phyloP scores from a whole-genome alignment of 2,888 invertebrate genomes.

The Laspeyria flexula region DNA sequence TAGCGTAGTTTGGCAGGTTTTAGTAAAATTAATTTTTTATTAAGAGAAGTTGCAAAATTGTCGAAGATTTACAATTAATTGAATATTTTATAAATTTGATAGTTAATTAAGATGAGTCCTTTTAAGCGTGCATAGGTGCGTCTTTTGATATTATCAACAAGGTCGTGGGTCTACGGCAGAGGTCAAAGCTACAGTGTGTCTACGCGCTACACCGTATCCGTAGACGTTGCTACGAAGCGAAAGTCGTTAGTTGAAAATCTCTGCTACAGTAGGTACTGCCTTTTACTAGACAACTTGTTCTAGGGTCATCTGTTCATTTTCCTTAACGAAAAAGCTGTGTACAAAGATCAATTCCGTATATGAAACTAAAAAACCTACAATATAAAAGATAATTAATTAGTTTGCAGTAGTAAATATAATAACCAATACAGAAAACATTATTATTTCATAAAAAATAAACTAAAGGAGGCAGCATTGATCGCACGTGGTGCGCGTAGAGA shows the following conservation, averaged over 20 bases:
- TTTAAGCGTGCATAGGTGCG: background rate
- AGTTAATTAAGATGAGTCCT: too few relatives aligned
- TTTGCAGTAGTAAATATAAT: background rate
- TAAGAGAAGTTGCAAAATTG: too few relatives aligned
- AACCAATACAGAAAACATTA: background rate
- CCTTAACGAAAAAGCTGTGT: background rate
- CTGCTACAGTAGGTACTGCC: constrained; percentile 55
- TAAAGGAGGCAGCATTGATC: background rate
- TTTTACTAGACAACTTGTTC: constrained; percentile 28
- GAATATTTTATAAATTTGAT: too few relatives aligned
- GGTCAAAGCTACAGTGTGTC: constrained; percentile 69
- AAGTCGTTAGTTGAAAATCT: constrained; percentile 62
- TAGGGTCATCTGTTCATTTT: constrained; percentile 8
- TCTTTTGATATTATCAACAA: constrained; percentile 32
- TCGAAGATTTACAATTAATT: too few relatives aligned
- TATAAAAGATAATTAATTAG: too few relatives aligned
- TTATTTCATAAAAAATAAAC: background rate
- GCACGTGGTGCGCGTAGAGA: constrained; percentile 3
- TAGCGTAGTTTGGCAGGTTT: too few relatives aligned
- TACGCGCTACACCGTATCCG: constrained; percentile 69
- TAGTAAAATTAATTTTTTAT: too few relatives aligned
- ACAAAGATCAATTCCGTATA: background rate
- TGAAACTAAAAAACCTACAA: background rate
- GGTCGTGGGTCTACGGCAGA: constrained; percentile 54
- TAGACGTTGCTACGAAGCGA: constrained; percentile 63